Conservation (phyloP, 92 coral and sea anemone genomes). For the Paragorgia papillata region DNA sequence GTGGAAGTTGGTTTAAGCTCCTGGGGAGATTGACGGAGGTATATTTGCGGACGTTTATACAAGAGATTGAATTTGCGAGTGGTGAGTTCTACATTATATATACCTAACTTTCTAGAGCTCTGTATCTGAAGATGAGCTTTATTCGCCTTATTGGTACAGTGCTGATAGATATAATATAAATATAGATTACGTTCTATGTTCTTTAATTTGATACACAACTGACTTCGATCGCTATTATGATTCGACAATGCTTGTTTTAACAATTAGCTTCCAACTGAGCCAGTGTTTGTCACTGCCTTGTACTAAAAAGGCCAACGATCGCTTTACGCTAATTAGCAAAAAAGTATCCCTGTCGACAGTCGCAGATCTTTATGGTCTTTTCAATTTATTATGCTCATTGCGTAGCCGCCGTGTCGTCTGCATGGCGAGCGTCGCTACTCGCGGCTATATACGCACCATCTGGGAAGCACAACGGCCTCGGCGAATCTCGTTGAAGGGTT, state of each 20-base stretch:
- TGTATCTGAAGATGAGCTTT: too few relatives aligned
- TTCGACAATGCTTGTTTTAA: constrained; percentile 28
- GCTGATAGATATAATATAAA: too few relatives aligned
- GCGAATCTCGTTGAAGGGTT: too few relatives aligned
- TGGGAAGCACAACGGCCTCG: too few relatives aligned
- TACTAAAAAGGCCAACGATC: constrained; percentile 19
- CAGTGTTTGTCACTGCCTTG: constrained; percentile 13
- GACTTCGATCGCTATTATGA: constrained; percentile 12
- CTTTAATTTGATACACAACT: neutral
- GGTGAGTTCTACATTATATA: neutral
- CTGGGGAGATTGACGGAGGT: too few relatives aligned
- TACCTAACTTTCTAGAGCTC: too few relatives aligned
- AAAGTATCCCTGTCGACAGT: neutral
- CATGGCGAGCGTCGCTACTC: too few relatives aligned
- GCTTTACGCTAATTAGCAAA: neutral
- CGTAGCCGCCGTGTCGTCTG: too few relatives aligned
- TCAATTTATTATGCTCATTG: neutral
- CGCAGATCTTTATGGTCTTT: neutral
- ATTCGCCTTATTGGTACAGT: neutral
- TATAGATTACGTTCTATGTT: neutral
- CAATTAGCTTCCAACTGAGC: constrained; percentile 35
- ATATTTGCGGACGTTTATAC: too few relatives aligned
- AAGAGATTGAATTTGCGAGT: too few relatives aligned
- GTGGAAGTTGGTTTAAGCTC: too few relatives aligned
- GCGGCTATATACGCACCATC: too few relatives aligned